Percentiles rank a stretch among this genome's conserved stretches.
phyloP scores from a whole-genome alignment of 2,888 invertebrate genomes.

The Eupithecia pulchellata region DNA sequence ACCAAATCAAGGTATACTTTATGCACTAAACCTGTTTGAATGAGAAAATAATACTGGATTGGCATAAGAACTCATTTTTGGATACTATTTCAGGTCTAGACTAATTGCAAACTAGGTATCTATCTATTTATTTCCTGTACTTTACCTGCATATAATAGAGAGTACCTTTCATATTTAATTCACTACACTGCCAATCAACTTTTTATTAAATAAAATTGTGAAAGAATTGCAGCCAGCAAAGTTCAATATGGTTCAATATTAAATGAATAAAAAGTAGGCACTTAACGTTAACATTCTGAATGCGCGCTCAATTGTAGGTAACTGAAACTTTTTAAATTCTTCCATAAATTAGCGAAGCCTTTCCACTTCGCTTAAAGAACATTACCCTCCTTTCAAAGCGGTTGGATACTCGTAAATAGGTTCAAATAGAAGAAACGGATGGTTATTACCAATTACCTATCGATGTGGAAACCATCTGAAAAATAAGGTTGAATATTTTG shows the following conservation, averaged over 20 bases:
- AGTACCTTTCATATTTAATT: background rate
- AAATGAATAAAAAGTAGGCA: constrained; percentile 4
- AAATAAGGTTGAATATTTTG: background rate
- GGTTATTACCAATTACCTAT: background rate
- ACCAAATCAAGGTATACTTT: no score
- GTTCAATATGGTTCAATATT: constrained; percentile 10
- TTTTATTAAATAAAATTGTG: background rate
- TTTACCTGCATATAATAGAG: background rate
- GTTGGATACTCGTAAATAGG: background rate
- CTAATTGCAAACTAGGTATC: no score
- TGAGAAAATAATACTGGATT: no score
- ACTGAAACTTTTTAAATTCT: constrained; percentile 24
- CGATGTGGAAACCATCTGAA: background rate
- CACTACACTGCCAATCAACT: background rate
- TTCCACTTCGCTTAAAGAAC: constrained; percentile 10
- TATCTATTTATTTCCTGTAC: no score
- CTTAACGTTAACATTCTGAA: background rate
- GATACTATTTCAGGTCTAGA: no score
- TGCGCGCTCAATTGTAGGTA: constrained; percentile 19
- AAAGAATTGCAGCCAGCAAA: background rate
- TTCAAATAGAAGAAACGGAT: constrained; percentile 1
- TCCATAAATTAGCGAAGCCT: constrained; percentile 20
- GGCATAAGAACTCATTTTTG: no score
- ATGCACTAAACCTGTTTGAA: no score
- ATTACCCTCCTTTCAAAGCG: background rate